These are phyloP conservation scores for Xiphydria camelus DNA, from an alignment of 2,888 invertebrate genomes.

Conservation along the genomic window DNA sequence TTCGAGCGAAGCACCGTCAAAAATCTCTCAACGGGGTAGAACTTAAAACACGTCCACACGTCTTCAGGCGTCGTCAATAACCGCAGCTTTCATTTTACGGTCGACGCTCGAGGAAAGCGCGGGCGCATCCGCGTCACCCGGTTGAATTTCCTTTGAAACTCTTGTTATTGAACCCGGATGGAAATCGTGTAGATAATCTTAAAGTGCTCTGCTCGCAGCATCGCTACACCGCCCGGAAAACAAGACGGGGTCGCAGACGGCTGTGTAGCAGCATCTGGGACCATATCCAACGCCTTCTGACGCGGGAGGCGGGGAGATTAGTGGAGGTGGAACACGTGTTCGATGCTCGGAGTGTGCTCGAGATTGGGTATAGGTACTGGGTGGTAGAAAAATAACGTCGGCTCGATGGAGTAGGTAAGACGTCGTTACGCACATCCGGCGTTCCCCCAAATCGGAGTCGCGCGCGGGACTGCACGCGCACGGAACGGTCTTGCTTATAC, in stretches of 20 bases:
- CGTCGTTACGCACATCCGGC: conserved; percentile 55
- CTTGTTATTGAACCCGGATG: no score
- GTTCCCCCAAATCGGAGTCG: conserved; percentile 31
- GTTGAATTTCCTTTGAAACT: no score
- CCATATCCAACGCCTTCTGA: conserved; percentile 39
- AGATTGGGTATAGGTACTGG: conserved; percentile 28
- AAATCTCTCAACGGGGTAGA: no score
- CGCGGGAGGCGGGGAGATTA: conserved; percentile 43
- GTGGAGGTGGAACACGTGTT: conserved; percentile 57
- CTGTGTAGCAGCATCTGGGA: conserved; percentile 52
- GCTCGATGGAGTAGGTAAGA: conserved; percentile 54
- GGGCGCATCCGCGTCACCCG: no score
- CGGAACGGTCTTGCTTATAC: conserved; percentile 23
- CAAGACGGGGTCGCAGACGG: conserved; percentile 41
- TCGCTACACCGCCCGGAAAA: conserved; percentile 28
- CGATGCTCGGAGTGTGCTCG: conserved; percentile 38
- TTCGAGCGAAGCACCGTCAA: no score
- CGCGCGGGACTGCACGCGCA: conserved; percentile 19
- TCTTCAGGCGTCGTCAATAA: no score
- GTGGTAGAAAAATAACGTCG: conserved; percentile 51
- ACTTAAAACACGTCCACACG: no score
- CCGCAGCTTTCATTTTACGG: no score
- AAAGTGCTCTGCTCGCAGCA: conserved; percentile 6
- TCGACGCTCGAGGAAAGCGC: no score
- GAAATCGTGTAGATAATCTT: conserved; percentile 14